Conservation (phyloP, 2,888 invertebrate genomes). For the Conus canariensis region DNA sequence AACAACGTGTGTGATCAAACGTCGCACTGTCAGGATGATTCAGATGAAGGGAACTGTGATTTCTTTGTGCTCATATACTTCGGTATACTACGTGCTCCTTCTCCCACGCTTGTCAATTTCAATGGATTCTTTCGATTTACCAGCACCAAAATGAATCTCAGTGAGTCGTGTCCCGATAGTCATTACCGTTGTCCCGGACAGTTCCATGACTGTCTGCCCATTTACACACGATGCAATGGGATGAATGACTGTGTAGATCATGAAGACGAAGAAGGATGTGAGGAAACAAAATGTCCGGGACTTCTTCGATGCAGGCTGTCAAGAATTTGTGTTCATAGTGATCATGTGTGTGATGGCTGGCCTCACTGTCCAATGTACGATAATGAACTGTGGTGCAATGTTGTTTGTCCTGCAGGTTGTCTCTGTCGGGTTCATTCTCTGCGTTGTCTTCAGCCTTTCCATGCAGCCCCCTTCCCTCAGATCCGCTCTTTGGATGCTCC, state of each 20-base stretch:
- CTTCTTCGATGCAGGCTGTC: background rate
- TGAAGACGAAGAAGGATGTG: background rate
- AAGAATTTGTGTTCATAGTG: background rate
- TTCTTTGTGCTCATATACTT: background rate
- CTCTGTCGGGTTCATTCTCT: slow-evolving; percentile 1
- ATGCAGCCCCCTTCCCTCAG: background rate
- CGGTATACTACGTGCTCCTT: background rate
- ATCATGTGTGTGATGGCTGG: slow-evolving; percentile 26
- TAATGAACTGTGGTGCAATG: slow-evolving; percentile 16
- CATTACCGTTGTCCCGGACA: background rate
- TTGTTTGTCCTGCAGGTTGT: background rate
- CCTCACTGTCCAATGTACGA: slow-evolving; percentile 25
- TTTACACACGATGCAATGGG: slow-evolving; percentile 1
- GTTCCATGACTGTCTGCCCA: background rate
- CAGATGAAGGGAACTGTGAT: background rate
- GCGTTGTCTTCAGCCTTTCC: slow-evolving; percentile 8
- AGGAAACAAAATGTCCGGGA: background rate
- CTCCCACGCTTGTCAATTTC: background rate
- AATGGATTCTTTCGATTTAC: background rate
- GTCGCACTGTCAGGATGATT: background rate
- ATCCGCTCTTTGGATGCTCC: slow-evolving; percentile 15
- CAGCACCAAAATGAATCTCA: background rate
- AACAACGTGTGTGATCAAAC: background rate
- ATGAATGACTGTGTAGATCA: slow-evolving; percentile 1
- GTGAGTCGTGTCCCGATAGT: background rate